A percentile compares a stretch with the other conserved stretches of the same genome.
phyloP scores from a whole-genome alignment of 2,888 invertebrate species.

The Microchrysa polita region DNA sequence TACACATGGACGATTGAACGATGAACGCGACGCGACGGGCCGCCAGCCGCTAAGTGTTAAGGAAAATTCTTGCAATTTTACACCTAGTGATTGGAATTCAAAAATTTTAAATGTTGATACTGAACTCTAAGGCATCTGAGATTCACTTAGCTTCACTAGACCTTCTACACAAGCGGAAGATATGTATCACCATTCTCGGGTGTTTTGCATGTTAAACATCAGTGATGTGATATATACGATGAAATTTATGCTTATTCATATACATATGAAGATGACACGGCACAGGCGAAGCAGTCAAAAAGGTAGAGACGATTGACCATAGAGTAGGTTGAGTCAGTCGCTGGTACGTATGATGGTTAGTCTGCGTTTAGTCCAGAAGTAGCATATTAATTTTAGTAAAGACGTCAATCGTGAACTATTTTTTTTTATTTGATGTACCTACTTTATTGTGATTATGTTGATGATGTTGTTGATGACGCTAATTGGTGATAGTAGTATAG shows the following conservation, averaged over 20 bases:
- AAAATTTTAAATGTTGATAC: no score
- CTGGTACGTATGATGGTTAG: constrained; percentile 10
- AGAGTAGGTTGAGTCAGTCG: constrained; percentile 2
- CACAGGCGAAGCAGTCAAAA: constrained; percentile 11
- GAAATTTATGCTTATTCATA: no score
- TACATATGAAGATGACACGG: not conserved
- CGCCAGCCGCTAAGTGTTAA: no score
- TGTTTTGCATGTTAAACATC: constrained; percentile 4
- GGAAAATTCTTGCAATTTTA: constrained; percentile 26
- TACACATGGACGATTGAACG: constrained; percentile 5
- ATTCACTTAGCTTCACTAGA: no score
- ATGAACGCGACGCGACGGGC: constrained; percentile 9
- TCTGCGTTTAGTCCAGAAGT: constrained; percentile 12
- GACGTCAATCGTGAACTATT: constrained; percentile 35
- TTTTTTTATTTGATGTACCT: constrained; percentile 22
- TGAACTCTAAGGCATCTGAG: not conserved
- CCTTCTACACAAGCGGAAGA: no score
- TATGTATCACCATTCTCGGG: no score
- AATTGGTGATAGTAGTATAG: constrained; percentile 10
- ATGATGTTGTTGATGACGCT: constrained; percentile 15
- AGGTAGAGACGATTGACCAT: not conserved
- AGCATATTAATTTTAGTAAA: constrained; percentile 20
- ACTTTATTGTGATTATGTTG: not conserved
- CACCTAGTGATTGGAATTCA: constrained; percentile 20
- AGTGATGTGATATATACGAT: not conserved